phyloP scores from a whole-genome alignment of 2,797 vertebrate species.

The Acestrorhynchus altus region DNA sequence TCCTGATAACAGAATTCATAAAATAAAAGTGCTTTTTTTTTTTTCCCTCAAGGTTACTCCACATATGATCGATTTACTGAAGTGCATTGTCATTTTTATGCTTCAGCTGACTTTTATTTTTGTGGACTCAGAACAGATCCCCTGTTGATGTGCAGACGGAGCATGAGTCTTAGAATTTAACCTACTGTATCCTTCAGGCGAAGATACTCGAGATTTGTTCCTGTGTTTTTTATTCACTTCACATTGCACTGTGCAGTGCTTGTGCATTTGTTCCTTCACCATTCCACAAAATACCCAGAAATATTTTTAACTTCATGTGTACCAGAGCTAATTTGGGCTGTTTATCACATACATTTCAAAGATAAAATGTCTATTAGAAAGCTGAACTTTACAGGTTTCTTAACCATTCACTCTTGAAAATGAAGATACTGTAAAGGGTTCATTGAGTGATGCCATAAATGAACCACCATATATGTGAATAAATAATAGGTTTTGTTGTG shows the following conservation, averaged over 20 bases:
- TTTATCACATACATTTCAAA: not conserved
- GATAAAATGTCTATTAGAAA: too few relatives aligned
- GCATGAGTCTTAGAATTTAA: not conserved
- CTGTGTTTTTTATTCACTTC: not conserved
- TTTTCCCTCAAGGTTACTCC: slow-evolving; percentile 37
- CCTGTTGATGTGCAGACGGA: not conserved
- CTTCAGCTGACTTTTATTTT: slow-evolving; percentile 12
- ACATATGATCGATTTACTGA: slow-evolving; percentile 20
- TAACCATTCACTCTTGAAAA: too few relatives aligned
- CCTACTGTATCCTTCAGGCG: not conserved
- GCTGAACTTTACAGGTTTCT: too few relatives aligned
- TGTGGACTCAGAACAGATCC: not conserved
- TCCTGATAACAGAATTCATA: slow-evolving; percentile 32
- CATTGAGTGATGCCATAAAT: too few relatives aligned
- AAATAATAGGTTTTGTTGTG: too few relatives aligned
- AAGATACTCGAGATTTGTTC: not conserved
- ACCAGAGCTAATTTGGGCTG: not conserved
- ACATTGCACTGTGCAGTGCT: not conserved
- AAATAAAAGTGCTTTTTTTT: slow-evolving; percentile 31
- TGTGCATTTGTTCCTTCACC: not conserved
- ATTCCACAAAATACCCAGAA: not conserved
- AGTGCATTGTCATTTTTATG: slow-evolving; percentile 10
- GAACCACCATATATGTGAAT: too few relatives aligned
- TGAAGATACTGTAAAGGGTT: too few relatives aligned
- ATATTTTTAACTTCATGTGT: not conserved